Base-by-base conservation (phyloP, 2,888 invertebrate species). In the Zhuqinia jingwanae region DNA sequence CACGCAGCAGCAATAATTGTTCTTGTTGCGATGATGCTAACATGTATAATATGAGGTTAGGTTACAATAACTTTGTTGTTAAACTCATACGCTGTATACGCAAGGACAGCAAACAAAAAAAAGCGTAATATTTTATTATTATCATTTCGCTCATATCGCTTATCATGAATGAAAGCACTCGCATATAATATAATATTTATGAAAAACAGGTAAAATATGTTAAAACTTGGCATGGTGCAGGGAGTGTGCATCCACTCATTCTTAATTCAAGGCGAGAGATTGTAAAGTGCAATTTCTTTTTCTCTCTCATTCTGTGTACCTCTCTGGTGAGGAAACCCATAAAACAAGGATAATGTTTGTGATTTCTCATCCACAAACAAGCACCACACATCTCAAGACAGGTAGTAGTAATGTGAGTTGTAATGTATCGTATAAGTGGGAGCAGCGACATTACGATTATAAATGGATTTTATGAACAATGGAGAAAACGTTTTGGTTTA, bases 221-320 rank as follows among this genome's bases (percentile, higher is more conserved):
- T 47, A 76, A 56, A 53, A 17, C 56, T 58, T 84, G 79, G 85
- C 85, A 68, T 73, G 73, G 73, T 79, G 85, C 85, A 85, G 73
- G 85, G 85, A 85, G 85, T 85, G 85, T 73, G 85, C 85, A 73
- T 60, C 27, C 68, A 17, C 85, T 70, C 85, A 70, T 68, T 84
- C 77, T n/a, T 76, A 36, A 76, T 84, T 77, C 78, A 42, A 17
- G n/a, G 76, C 50, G 47, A 42, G 11, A 36, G 13, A 45, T 27
- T 65, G n/a, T 65, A 8, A 30, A 75, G 75, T 83, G 85, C 79
- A 85, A 85, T 85, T 79, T 85, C 77, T 76, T 70, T 76, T 63
- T 58, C 20, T 50, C 70, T 79, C 30, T 22, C 56, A 36, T 36
- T 36, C 36, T 36, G 3, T 30, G 0, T 20, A 17, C 30, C 15